Evolutionary conservation across 2,113 vertebrate species (phyloP).

Genomic region (Ptyas mucosa): DNA sequence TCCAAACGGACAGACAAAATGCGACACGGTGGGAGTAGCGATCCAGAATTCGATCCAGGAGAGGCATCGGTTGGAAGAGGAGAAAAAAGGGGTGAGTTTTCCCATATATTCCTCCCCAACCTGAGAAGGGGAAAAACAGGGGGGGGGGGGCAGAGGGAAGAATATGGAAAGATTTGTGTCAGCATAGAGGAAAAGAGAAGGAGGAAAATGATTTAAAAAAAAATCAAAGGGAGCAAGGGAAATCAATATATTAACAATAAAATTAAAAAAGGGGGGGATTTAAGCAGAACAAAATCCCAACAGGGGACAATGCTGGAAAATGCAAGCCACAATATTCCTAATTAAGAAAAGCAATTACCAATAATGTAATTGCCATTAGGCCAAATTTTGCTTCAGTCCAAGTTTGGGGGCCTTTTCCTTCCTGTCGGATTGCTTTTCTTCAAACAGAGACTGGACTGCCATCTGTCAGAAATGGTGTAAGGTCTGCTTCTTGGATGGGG

Average conservation of each 20-base stretch:
- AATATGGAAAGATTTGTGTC: background rate
- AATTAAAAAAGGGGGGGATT: background rate
- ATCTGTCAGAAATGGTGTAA: no score
- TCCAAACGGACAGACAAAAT: background rate
- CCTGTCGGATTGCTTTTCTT: background rate
- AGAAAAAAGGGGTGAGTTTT: fast-evolving
- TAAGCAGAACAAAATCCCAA: background rate
- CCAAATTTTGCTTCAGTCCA: background rate
- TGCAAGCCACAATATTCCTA: background rate
- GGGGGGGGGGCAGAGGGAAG: no score
- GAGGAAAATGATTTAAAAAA: background rate
- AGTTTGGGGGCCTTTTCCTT: background rate
- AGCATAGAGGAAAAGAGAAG: background rate
- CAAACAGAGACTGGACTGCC: no score
- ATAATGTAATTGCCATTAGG: background rate
- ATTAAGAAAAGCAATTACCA: background rate
- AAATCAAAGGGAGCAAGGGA: background rate
- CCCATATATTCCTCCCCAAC: no score
- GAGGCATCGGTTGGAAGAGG: background rate
- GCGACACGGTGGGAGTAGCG: fast-evolving
- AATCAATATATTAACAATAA: background rate
- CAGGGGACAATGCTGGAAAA: background rate
- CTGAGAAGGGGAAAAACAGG: background rate
- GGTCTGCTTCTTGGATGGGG: no score
- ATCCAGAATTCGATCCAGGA: fast-evolving